Conservation (phyloP, 2,113 vertebrate genomes). For the Heterochromis multidens region DNA sequence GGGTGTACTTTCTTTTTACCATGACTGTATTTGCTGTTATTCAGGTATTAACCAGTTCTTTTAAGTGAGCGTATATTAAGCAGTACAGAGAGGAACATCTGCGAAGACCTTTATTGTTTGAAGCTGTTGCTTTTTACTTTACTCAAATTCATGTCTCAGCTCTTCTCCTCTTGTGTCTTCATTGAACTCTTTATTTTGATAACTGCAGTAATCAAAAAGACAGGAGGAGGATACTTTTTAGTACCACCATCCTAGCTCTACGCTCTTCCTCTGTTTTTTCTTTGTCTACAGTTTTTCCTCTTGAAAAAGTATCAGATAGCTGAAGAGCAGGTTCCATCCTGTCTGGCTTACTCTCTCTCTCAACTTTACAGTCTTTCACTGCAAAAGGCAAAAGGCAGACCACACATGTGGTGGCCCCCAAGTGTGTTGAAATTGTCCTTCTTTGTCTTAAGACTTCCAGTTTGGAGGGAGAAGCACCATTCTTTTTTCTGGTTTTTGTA, state of each 20-base stretch:
- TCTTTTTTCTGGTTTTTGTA: not conserved
- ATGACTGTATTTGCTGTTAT: not conserved
- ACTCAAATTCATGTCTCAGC: not conserved
- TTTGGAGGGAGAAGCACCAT: not conserved
- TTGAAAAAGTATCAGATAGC: constrained; percentile 19
- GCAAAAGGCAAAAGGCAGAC: constrained; percentile 44
- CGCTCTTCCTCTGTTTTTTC: not conserved
- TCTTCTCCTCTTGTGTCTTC: not conserved
- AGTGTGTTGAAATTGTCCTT: not conserved
- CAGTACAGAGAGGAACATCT: not conserved
- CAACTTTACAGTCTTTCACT: not conserved
- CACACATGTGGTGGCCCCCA: constrained; percentile 10
- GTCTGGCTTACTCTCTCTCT: not conserved
- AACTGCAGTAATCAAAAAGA: not conserved
- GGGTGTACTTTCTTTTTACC: not conserved
- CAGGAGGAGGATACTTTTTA: not conserved
- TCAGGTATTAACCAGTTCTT: not conserved
- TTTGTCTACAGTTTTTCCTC: not conserved
- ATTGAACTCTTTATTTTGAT: not conserved
- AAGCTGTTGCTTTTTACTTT: not conserved
- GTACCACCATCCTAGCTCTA: not conserved
- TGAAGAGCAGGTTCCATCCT: constrained; percentile 34
- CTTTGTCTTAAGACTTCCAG: not conserved
- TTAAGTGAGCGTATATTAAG: not conserved
- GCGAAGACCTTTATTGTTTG: not conserved